Conservation (phyloP, 1,140 invertebrate species). For the Nylanderia fulva region DNA sequence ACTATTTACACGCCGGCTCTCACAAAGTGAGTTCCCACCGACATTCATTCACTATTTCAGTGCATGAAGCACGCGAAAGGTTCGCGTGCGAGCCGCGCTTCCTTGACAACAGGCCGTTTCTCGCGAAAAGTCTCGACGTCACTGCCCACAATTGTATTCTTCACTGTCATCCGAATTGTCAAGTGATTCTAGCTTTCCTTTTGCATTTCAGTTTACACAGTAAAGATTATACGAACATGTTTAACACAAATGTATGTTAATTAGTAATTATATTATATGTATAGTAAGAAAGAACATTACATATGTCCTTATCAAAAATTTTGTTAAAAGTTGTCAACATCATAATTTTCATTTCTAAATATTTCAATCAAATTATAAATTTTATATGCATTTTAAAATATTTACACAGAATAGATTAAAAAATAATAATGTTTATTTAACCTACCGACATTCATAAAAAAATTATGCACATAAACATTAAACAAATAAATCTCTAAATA, state of each 20-base stretch:
- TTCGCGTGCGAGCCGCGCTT: constrained; percentile 19
- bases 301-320: background rate
- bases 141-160: constrained; percentile 48
- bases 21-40: constrained; percentile 49
- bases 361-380: background rate
- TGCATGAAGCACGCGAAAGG: constrained; percentile 39
- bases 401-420: background rate
- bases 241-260: background rate
- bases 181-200: constrained; percentile 10
- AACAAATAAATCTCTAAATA: background rate
- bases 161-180: constrained; percentile 39
- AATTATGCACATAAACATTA: background rate
- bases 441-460: background rate
- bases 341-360: background rate
- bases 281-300: background rate
- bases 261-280: background rate
- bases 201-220: background rate
- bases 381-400: background rate
- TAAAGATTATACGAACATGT: constrained; percentile 1
- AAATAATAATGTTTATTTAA: background rate
- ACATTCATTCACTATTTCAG: constrained; percentile 62
- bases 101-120: constrained; percentile 24
- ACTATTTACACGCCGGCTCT: constrained; percentile 54
- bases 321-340: background rate
- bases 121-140: constrained; percentile 34